phyloP scores from a whole-genome alignment of 2,888 invertebrate species.

The Pandemis cinnamomeana region DNA sequence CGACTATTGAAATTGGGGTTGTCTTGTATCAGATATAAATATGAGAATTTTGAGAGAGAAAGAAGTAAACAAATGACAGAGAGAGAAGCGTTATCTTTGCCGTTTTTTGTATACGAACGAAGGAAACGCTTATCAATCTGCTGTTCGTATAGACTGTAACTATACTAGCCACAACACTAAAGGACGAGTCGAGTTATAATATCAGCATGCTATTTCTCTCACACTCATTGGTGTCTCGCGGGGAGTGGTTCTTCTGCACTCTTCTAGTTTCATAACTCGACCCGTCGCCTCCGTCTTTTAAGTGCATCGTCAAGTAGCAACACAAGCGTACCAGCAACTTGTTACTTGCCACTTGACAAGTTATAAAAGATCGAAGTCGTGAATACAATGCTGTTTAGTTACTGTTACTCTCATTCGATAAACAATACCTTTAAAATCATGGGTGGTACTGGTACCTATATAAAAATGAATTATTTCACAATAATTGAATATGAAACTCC shows the following conservation, averaged over 20 bases:
- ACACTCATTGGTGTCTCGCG: background rate
- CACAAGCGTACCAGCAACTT: background rate
- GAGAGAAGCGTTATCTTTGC: background rate
- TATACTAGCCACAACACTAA: background rate
- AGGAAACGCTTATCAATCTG: background rate
- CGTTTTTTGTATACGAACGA: background rate
- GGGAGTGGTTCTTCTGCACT: background rate
- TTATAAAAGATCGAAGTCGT: background rate
- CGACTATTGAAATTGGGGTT: conserved; percentile 3
- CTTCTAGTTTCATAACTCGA: background rate
- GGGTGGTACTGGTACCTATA: background rate
- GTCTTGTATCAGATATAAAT: conserved; percentile 7
- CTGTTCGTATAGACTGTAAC: background rate
- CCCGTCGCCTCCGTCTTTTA: background rate
- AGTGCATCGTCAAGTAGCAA: conserved; percentile 20
- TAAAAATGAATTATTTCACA: conserved; percentile 12
- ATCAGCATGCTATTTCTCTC: background rate
- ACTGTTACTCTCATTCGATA: background rate
- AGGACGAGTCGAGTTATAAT: background rate
- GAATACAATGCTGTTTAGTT: background rate
- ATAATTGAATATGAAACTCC: conserved; percentile 61
- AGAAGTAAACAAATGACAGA: background rate
- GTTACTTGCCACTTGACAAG: conserved; percentile 5
- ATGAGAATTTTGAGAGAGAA: background rate
- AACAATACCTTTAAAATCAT: background rate